Conservation (phyloP, 2,888 invertebrate species). For the Drosophila subquinaria region DNA sequence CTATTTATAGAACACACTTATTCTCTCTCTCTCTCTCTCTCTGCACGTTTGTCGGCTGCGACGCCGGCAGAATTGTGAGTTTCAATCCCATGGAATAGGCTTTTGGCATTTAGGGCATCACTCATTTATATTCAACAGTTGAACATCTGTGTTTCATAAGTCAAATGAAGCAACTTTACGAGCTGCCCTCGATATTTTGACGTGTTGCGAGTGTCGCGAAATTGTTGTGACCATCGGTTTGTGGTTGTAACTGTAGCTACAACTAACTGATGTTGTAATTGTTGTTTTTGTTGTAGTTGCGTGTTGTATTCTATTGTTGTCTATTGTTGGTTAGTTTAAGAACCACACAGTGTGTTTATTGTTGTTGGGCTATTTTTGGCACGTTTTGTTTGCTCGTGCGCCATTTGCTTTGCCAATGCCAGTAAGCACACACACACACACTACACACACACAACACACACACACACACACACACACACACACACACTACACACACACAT, state of each 20-base stretch:
- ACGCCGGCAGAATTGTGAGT: no score
- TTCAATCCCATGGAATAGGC: no score
- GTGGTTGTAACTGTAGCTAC: conserved; percentile 3
- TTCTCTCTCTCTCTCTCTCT: no score
- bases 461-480: conserved; percentile 1
- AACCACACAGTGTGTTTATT: conserved; percentile 48
- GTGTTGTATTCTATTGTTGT: not conserved
- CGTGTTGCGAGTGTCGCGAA: not conserved
- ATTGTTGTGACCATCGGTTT: conserved; percentile 37
- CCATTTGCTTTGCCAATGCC: conserved; percentile 40
- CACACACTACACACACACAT: not conserved
- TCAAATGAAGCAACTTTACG: not conserved
- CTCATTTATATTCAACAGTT: no score
- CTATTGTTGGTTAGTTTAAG: not conserved
- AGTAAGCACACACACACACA: conserved; percentile 6
- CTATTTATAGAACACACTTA: no score
- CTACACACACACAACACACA: not conserved
- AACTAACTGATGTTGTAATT: conserved; percentile 1
- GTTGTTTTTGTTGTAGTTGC: no score
- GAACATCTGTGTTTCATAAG: no score
- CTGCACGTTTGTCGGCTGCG: no score
- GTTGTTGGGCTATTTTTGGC: conserved; percentile 64
- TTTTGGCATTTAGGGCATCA: no score
- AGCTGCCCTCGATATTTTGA: not conserved
- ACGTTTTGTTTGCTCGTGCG: conserved; percentile 62